phyloP scores from a whole-genome alignment of 2,888 invertebrate species.

The Helicoverpa assulta region DNA sequence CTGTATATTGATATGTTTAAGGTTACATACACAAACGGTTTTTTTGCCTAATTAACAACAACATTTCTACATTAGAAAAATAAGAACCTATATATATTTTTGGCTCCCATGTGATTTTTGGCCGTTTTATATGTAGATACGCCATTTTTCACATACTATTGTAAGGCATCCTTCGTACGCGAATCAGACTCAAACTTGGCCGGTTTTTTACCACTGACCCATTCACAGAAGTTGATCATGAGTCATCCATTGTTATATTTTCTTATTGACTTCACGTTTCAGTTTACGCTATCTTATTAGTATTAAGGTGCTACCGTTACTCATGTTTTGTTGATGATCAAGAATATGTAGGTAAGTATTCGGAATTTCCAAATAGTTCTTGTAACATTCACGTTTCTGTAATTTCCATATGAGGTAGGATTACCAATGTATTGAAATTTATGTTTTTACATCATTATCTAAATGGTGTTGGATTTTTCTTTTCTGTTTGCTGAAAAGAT shows the following conservation, averaged over 20 bases:
- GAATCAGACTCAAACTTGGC: too few species aligned
- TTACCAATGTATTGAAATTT: slow-evolving; percentile 1
- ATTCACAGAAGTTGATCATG: slow-evolving; percentile 17
- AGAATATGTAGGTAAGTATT: neutral
- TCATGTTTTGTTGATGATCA: slow-evolving; percentile 18
- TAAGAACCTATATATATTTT: too few species aligned
- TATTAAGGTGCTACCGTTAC: slow-evolving; percentile 36
- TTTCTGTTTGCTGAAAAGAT: too few species aligned
- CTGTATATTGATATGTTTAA: neutral
- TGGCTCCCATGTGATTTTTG: too few species aligned
- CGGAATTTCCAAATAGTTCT: slow-evolving; percentile 11
- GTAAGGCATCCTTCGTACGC: too few species aligned
- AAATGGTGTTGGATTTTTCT: too few species aligned
- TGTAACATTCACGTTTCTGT: slow-evolving; percentile 2
- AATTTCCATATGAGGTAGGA: slow-evolving; percentile 14
- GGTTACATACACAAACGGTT: too few species aligned
- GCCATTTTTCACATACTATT: too few species aligned
- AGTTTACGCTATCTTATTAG: slow-evolving; percentile 43
- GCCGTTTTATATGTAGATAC: too few species aligned
- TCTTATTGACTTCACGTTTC: slow-evolving; percentile 38
- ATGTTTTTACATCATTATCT: too few species aligned
- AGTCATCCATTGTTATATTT: slow-evolving; percentile 49
- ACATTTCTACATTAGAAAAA: too few species aligned
- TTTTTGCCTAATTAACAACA: too few species aligned
- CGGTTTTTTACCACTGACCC: neutral